These are phyloP conservation scores for Murina feae DNA, from an alignment of 2,113 vertebrate genomes.

Conservation along the genomic window DNA sequence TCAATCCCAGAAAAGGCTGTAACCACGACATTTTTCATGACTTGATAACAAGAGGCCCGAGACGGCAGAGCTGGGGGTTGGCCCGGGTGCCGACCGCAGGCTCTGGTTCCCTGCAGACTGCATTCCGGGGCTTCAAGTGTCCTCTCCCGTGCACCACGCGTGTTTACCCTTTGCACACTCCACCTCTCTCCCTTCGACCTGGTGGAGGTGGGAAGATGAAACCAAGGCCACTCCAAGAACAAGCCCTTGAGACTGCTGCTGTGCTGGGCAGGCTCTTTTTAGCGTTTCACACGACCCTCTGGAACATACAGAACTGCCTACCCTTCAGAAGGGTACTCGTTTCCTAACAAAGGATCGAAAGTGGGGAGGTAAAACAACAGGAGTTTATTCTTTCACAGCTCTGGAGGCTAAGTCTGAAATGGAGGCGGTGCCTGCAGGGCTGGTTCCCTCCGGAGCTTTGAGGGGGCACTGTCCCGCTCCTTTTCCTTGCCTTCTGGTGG, in stretches of 20 bases:
- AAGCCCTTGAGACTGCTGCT: neutral
- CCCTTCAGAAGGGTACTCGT: neutral
- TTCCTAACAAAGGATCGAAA: neutral
- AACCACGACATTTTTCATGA: neutral
- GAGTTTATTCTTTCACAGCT: neutral
- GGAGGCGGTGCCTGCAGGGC: no score
- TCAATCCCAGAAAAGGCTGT: neutral
- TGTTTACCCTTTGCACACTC: constrained; percentile 32
- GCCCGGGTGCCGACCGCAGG: constrained; percentile 23
- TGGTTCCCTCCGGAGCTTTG: neutral
- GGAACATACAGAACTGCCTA: neutral
- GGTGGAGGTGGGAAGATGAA: neutral
- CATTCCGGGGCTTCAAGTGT: constrained; percentile 51
- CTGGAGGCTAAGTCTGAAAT: neutral
- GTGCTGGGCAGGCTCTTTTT: neutral
- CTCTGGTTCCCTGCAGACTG: constrained; percentile 27
- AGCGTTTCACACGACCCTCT: no score
- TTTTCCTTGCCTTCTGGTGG: neutral
- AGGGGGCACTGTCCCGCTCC: neutral
- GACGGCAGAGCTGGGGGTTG: neutral
- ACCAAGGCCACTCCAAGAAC: neutral
- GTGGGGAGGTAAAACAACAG: neutral
- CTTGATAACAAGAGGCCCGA: constrained; percentile 25
- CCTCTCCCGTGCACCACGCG: neutral
- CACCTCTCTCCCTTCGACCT: neutral